Evolutionary conservation across 2,888 invertebrate species (phyloP), one percentile per base, ranked within the genome.

Genomic region (Anticlea derivata): DNA sequence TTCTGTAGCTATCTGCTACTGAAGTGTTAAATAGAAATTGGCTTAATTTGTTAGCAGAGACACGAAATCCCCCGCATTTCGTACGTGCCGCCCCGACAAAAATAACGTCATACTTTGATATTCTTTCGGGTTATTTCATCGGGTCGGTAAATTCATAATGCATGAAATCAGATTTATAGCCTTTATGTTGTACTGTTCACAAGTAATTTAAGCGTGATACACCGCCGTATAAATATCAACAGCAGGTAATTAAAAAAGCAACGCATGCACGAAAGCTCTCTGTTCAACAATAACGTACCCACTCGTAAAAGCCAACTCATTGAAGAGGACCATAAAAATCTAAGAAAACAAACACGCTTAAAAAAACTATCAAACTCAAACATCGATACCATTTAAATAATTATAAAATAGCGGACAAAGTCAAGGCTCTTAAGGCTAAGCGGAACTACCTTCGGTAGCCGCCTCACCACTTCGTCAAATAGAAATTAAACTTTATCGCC

Each of bases 351-450:
- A 53, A 49, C 53, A 49, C 24, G 30, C 33, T 48, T 38, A 43
- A 47, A 52, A n/a, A 53, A 44, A 44, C 37, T 44, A 53, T 52
- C 30, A 39, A 47, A 27, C 23, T 39, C 13, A 3, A 44, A 48
- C 38, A 48, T 44, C 44, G n/a, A 53, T 47, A 43, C 39, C 31
- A 53, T 53, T 44, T 26, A 44, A 45, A 48, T 52, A 47, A 52
- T 48, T 53, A 48, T 44, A 40, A 37, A 56, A 51, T 40, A 58
- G 60, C 73, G 71, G 70, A 74, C 76, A 78, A 78, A 80, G 80
- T 82, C 81, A 79, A 81, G 75, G 75, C 68, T 51, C 40, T 45
- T 13, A 41, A 37, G 35, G 29, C 43, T 49, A 31, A 37, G 55
- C 55, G 65, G 67, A 65, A 65, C 61, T 62, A 58, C 61, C 58